Evolutionary conservation across 2,113 vertebrate genomes (phyloP).

Genomic region (Ammodytes marinus): DNA sequence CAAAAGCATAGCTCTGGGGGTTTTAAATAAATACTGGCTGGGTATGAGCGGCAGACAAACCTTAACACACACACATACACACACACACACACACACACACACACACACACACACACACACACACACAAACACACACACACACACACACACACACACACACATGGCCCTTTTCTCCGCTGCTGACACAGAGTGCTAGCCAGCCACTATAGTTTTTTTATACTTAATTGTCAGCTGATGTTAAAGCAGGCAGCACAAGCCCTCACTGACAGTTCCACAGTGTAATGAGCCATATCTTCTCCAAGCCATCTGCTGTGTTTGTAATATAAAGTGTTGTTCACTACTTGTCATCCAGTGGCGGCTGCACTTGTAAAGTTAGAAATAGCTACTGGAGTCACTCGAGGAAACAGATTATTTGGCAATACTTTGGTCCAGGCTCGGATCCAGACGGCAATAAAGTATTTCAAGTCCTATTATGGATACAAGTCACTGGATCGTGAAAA

Average conservation of each 20-base stretch:
- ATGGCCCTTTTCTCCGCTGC: conserved; percentile 51
- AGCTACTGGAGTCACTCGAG: conserved; percentile 46
- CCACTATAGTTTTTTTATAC: conserved; percentile 46
- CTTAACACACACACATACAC: conserved; percentile 27
- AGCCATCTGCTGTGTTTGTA: conserved; percentile 64
- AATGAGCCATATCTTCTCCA: conserved; percentile 58
- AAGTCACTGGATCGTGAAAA: conserved; percentile 28
- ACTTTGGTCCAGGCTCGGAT: conserved; percentile 23
- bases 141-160: conserved; percentile 24
- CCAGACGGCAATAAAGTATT: conserved; percentile 24
- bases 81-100: conserved; percentile 26
- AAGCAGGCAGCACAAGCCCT: conserved; percentile 57
- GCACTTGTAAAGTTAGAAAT: conserved; percentile 62
- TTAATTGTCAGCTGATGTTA: too few relatives aligned
- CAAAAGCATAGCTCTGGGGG: conserved; percentile 62
- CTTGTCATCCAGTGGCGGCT: conserved; percentile 53
- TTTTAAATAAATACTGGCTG: conserved; percentile 73
- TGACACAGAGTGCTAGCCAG: conserved; percentile 63
- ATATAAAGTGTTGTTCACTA: conserved; percentile 59
- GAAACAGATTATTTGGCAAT: conserved; percentile 40
- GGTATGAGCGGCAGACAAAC: conserved; percentile 42
- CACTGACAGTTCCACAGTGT: conserved; percentile 38
- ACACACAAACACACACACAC: conserved; percentile 32
- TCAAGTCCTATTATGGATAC: conserved; percentile 9
- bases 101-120: conserved; percentile 37